Evolutionary conservation across 2,797 vertebrate genomes (phyloP).

Genomic region (Esox masquinongy): DNA sequence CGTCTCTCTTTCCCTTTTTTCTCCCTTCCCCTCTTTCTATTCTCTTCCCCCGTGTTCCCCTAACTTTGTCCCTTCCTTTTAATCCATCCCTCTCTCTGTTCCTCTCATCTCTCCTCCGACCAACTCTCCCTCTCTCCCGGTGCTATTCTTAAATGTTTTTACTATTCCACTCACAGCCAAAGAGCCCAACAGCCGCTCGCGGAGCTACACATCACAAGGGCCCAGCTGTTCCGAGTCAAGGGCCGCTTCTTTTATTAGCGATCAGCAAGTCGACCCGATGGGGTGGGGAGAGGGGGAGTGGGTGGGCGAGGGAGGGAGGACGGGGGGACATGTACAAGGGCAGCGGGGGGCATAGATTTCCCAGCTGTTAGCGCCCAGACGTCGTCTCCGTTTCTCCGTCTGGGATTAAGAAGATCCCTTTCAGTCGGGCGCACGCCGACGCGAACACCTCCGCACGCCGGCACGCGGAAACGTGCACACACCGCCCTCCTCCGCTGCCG

Average conservation of each 20-base stretch:
- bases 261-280: constrained; percentile 62
- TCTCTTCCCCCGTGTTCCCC: neutral
- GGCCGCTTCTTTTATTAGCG: constrained; percentile 76
- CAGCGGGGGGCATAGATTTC: constrained; percentile 58
- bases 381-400: constrained; percentile 53
- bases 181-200: constrained; percentile 43
- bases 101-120: neutral
- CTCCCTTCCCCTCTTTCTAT: neutral
- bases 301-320: constrained; percentile 30
- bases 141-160: constrained; percentile 36
- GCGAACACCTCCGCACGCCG: neutral
- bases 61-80: constrained; percentile 15
- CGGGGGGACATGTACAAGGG: neutral
- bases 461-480: constrained; percentile 10
- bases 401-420: constrained; percentile 55
- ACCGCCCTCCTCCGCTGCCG: neutral
- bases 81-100: constrained; percentile 31
- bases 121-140: neutral
- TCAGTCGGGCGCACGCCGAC: constrained; percentile 25
- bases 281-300: constrained; percentile 34
- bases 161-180: constrained; percentile 39
- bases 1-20: neutral
- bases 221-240: constrained; percentile 76
- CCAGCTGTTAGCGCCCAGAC: constrained; percentile 69
- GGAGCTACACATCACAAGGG: constrained; percentile 63